Conservation (phyloP, 2,113 vertebrate species). For the Colinus virginianus region DNA sequence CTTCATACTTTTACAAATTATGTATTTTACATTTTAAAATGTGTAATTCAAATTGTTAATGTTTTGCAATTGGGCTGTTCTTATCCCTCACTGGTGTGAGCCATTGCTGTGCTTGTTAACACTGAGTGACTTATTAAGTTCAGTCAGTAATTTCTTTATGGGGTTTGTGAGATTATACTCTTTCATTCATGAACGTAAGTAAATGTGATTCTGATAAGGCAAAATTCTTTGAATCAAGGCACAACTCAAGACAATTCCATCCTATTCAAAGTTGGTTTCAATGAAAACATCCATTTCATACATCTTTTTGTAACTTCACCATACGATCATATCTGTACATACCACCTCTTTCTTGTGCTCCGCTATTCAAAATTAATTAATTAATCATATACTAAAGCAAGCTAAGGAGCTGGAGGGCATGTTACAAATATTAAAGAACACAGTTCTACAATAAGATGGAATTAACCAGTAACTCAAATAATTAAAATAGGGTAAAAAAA, state of each 20-base stretch:
- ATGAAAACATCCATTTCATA: background rate
- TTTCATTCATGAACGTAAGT: background rate
- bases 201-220: background rate
- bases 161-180: background rate
- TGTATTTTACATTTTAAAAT: background rate
- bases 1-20: background rate
- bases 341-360: background rate
- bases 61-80: background rate
- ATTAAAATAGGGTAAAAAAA: background rate
- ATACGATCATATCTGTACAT: background rate
- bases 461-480: background rate
- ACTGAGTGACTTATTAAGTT: background rate
- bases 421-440: background rate
- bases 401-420: background rate
- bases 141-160: background rate
- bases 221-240: background rate
- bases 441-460: background rate
- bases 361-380: background rate
- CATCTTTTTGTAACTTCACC: background rate
- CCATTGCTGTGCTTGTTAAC: background rate
- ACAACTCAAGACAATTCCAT: background rate
- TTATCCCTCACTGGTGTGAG: background rate
- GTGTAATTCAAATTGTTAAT: accelerated
- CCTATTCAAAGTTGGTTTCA: background rate
- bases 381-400: background rate